Evolutionary conservation across 2,888 invertebrate genomes (phyloP), one percentile per base, ranked within the genome.

Genomic region (Trichopoda pennipes): DNA sequence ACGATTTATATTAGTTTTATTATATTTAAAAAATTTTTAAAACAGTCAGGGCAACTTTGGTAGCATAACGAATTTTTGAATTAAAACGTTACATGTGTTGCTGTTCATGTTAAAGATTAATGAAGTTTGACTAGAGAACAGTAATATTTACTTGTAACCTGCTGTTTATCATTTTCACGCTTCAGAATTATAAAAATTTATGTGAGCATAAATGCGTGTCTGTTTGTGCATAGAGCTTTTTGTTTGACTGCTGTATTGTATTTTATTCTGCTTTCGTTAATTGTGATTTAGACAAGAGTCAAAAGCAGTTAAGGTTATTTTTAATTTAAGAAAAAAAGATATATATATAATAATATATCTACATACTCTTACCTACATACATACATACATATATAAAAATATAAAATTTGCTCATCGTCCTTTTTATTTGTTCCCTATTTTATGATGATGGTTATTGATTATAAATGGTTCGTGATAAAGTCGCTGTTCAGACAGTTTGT

Each of bases 91-190:
- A 42, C 53, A 17, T 61, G 68, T 60, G 21, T 53, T 75, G 58
- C 16, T 60, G 42, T 72, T 53, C 51, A 49, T 78, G 58, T 60
- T 44, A n/a, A 75, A 82, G 82, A 82, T 82, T 79, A 82, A 82
- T 82, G 82, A 79, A 82, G 79, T 75, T 72, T 70, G 79, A 61
- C 64, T 75, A 61, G 75, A 79, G 75, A 79, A 72, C 78, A 38
- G 60, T 49, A 74, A 74, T 70, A 74, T 56, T 74, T 74, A 23
- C 56, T 55, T 74, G 55, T 42, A 66, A 68, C 75, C 82, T 72
- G 82, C 82, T 79, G 79, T 82, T 82, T 72, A 82, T 79, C 75
- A 82, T 82, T 82, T 82, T 79, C 78, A 79, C 79, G 69, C 82
- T 72, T 12, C 4, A 74, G 68, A 69, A 61, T 81, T 60, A 72